These are phyloP conservation scores for Caenorhabditis zanzibari DNA, from an alignment of 2,888 invertebrate species.

Conservation along the genomic window DNA sequence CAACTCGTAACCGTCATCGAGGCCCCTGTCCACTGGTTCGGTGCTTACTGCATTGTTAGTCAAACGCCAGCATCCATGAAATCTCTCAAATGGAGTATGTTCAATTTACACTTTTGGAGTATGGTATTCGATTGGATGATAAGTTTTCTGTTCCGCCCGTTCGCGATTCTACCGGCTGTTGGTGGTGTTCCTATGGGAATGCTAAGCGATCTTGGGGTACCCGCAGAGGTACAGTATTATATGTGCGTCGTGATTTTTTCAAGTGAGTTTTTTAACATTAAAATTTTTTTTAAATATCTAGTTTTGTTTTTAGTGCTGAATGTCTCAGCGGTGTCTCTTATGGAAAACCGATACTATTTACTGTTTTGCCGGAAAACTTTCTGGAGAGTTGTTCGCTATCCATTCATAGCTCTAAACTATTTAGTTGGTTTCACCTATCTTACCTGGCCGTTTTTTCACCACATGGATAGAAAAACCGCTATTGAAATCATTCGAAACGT, in stretches of 20 bases:
- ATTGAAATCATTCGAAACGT: background rate
- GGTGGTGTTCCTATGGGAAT: background rate
- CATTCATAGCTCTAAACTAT: background rate
- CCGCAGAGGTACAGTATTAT: background rate
- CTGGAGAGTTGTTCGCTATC: background rate
- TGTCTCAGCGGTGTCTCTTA: background rate
- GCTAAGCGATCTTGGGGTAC: background rate
- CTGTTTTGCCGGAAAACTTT: background rate
- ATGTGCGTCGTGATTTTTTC: background rate
- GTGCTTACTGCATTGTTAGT: background rate
- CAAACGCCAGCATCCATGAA: conserved; percentile 1
- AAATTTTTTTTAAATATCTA: too few relatives aligned
- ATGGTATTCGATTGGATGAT: background rate
- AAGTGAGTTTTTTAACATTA: background rate
- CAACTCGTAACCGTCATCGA: background rate
- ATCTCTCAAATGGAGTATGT: conserved; percentile 6
- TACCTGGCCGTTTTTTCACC: background rate
- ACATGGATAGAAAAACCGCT: background rate
- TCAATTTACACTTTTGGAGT: conserved; percentile 3
- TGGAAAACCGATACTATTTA: background rate
- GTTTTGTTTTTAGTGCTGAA: background rate
- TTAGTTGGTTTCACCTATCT: background rate
- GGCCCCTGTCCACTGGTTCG: background rate
- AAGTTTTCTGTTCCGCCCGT: background rate
- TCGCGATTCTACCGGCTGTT: background rate